phyloP scores from a whole-genome alignment of 2,888 invertebrate genomes.

The Tiliacea citrago region DNA sequence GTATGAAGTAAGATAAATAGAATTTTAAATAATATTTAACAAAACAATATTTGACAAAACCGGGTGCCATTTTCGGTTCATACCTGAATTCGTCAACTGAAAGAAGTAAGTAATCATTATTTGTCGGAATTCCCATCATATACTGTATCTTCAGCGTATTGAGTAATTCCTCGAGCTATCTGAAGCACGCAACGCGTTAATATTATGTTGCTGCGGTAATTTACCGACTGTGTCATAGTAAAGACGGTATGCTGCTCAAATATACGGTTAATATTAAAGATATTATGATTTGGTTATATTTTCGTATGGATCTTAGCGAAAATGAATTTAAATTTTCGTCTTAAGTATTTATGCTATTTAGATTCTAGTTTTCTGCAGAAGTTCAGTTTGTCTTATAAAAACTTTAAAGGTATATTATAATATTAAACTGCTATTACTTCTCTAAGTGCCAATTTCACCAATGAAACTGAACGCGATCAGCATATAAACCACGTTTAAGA shows the following conservation, averaged over 20 bases:
- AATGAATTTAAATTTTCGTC: background rate
- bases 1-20: too few relatives aligned
- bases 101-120: background rate
- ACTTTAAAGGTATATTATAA: too few relatives aligned
- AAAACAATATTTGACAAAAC: too few relatives aligned
- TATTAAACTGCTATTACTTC: background rate
- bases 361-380: background rate
- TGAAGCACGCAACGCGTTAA: conserved; percentile 63
- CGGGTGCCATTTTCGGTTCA: too few relatives aligned
- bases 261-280: conserved; percentile 29
- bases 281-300: conserved; percentile 20
- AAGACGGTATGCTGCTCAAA: conserved; percentile 49
- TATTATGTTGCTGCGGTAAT: conserved; percentile 65
- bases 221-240: conserved; percentile 61
- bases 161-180: conserved; percentile 64
- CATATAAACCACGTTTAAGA: too few relatives aligned
- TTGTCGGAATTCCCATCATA: conserved; percentile 35
- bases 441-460: too few relatives aligned
- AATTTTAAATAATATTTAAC: too few relatives aligned
- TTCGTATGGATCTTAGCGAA: background rate
- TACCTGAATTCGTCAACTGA: too few relatives aligned
- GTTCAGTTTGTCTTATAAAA: background rate
- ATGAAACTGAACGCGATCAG: too few relatives aligned
- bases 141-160: conserved; percentile 54
- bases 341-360: background rate